Evolutionary conservation across 2,888 invertebrate species (phyloP).

Genomic region (Eledona agricola): DNA sequence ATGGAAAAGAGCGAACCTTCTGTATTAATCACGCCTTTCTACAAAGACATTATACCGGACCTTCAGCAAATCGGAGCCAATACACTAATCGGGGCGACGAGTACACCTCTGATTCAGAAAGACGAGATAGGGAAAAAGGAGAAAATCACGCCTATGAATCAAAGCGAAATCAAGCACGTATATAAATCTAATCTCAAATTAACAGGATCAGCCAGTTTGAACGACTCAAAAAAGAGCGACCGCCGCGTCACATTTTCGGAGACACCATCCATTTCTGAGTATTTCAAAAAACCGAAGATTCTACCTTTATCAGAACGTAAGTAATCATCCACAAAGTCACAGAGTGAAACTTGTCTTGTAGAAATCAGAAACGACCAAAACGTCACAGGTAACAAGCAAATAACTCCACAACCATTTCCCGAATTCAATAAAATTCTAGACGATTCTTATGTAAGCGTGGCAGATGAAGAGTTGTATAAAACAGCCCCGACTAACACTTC

Average conservation of each 20-base stretch:
- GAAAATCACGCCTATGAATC: conserved; percentile 48
- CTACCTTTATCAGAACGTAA: conserved; percentile 6
- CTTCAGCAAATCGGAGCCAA: conserved; percentile 20
- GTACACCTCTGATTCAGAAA: conserved; percentile 51
- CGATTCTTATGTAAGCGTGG: conserved; percentile 3
- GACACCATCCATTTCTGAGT: conserved; percentile 38
- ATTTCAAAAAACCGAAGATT: conserved; percentile 8
- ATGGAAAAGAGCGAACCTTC: conserved; percentile 19
- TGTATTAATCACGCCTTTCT: conserved; percentile 21
- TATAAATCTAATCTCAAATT: conserved; percentile 31
- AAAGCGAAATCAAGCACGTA: conserved; percentile 14
- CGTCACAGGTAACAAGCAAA: conserved; percentile 6
- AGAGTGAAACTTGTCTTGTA: no score
- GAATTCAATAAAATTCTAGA: no score
- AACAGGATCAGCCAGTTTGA: conserved; percentile 21
- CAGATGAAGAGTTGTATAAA: conserved; percentile 7
- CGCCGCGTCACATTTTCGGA: conserved; percentile 55
- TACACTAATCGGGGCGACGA: conserved; percentile 45
- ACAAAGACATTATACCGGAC: conserved; percentile 7
- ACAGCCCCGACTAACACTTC: conserved; percentile 6
- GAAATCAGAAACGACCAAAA: no score
- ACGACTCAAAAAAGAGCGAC: conserved; percentile 36
- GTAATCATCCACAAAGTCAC: no score
- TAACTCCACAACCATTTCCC: no score
- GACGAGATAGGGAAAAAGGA: conserved; percentile 42